Base-by-base conservation (phyloP, 2,113 vertebrate genomes). In the Ictalurus punctatus region DNA sequence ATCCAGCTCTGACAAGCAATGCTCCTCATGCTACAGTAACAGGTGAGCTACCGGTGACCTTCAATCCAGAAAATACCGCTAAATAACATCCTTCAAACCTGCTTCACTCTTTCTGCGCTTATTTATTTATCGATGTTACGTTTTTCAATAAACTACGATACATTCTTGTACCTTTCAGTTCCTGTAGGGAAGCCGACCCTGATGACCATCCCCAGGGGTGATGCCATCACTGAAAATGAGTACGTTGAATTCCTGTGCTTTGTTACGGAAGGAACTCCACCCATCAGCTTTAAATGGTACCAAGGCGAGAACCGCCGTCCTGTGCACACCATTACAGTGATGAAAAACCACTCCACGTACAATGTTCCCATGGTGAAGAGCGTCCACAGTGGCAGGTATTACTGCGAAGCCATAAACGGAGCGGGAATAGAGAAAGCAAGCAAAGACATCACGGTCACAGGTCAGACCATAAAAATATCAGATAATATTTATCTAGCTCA, bases 221-320 rank as follows among this genome's bases (percentile, higher is more conserved):
- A 27, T 0, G 12, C 93, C 0, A 85, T 95, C 67, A 58, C 85
- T 0, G 95, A 96, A 85, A 94, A 93, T 2, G 0, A 80, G 0
- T 0, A 90, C 2, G 86, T 95, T 10, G 2, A 0, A 81, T 91
- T 96, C 27, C 89, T 95, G 13, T 96, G 95, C 84, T 63, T 74
- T 0, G 78, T 93, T 0, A 0, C 1, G 5, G 54, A 63, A 0
- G 96, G 95, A 44, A 91, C 94, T 0, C 92, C 91, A 0, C 96
- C 96, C 0, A 21, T 96, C 91, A 96, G 86, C 37, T 96, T 95
- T 23, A 93, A 86, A 59, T 94, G 89, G 90, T 96, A 93, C 89
- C 90, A 86, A 0, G 14, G 1, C 0, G 91, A 89, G 6, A 7
- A 0, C 0, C 0, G 1, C 0, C 17, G 12, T 1, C 90, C 92